Conservation (phyloP, 1,140 invertebrate genomes). For the Cryptotermes secundus region DNA sequence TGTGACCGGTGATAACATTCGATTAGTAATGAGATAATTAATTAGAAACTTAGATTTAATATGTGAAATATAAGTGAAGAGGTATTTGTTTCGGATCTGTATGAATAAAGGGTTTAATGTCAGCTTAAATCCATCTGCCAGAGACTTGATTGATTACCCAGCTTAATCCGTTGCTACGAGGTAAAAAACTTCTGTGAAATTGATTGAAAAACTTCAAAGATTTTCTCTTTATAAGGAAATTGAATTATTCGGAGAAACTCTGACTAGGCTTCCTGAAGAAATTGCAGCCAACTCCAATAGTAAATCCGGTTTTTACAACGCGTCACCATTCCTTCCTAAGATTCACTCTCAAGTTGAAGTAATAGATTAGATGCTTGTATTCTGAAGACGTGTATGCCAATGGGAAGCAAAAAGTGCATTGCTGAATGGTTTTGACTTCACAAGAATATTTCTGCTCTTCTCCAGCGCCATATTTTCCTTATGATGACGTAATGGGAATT, state of each 20-base stretch:
- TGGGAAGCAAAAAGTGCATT: no score
- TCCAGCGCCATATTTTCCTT: no score
- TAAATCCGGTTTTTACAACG: neutral
- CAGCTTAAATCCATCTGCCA: neutral
- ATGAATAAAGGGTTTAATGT: neutral
- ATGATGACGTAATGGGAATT: no score
- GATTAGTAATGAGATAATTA: no score
- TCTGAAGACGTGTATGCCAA: no score
- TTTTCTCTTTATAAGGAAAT: neutral
- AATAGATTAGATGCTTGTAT: no score
- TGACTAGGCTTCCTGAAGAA: neutral
- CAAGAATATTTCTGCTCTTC: no score
- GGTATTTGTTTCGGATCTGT: no score
- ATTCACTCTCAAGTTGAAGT: neutral
- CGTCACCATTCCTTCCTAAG: neutral
- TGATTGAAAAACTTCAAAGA: conserved; percentile 7
- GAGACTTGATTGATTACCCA: neutral
- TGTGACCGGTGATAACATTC: no score
- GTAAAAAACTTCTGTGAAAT: neutral
- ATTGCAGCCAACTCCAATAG: neutral
- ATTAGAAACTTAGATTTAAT: no score
- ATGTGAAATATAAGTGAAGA: no score
- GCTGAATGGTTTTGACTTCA: no score
- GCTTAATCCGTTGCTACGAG: neutral
- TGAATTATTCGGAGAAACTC: neutral